Base-by-base conservation (phyloP, 53 echinoderm and acorn worm species). In the Holothuria leucospilota region DNA sequence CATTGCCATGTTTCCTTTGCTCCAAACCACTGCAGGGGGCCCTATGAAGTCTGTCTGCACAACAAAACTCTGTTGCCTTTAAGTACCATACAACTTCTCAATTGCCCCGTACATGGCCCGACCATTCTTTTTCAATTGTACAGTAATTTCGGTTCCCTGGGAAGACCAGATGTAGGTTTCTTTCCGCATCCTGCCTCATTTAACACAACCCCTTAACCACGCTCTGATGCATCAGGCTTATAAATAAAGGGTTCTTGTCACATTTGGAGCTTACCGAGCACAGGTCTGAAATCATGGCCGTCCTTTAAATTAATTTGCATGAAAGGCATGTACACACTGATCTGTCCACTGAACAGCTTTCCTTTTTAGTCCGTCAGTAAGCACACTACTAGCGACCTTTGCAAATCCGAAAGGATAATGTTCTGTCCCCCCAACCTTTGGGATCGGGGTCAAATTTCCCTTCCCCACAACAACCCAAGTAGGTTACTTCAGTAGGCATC, bases 201-300 rank as follows among this genome's bases (percentile, higher is more conserved):
- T 2, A 92, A 52, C 13, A 92, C 89, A 51, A 82, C 92, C 15
- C 89, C 89, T 6, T 89, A 71, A 0, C 87, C 88, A 63, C 70
- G 72, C 75, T 94, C 90, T 15, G 82, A 88, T 2, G 94, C 91
- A 89, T 91, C 94, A 39, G n/a, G 89, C 81, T 49, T 91, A 86
- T 5, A 92, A 46, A 88, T 68, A 26, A 92, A 92, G 59, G 60
- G 39, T 34, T n/a, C n/a, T 39, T 84, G 16, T 59, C 27, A 56
- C 69, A 93, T 67, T 90, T 73, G 23, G 90, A 89, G 21, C 68
- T 78, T n/a, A 29, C 29, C 39, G n/a, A 92, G 62, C 20, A 92
- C 74, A 58, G 89, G n/a, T 75, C 8, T 40, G 40, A 8, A 6
- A 75, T 46, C 4, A 93, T 79, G 20, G 67, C 65, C 29, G 15